Base-by-base conservation (phyloP, 2,888 invertebrate species). In the Harmothoe impar region DNA sequence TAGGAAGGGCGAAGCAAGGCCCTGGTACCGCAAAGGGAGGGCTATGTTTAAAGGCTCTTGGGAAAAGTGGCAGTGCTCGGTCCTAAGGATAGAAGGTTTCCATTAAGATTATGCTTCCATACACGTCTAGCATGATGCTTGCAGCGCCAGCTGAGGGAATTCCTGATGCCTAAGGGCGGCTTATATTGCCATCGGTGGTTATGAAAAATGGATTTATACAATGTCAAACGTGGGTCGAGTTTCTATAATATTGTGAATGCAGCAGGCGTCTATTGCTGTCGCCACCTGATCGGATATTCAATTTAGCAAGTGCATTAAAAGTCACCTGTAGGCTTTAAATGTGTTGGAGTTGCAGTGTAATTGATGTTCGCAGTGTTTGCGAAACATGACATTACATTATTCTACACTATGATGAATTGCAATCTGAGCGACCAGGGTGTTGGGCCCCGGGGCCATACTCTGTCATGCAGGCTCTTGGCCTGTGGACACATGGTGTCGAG, bases 321-420 rank as follows among this genome's bases (percentile, higher is more conserved):
- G 43, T 43, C 43, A 43, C 43, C 10, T 43, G 43, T 7, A 43
- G 43, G 43, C 43, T 43, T 43, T 43, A 43, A 43, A 43, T 43
- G 43, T 43, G 43, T 43, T 43, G 43, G 5, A 7, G 43, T 43
- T 43, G 43, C 43, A 43, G 43, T 43, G 43, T 43, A 62, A 62
- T n/a, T n/a, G 62, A n/a, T 62, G 62, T n/a, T 62, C 12, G 7
- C 23, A 7, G n/a, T 62, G n/a, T 62, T 62, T 62, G 62, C 20
- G 20, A 20, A 62, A n/a, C 62, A 62, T 62, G 62, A n/a, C n/a
- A 62, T 62, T 62, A 62, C 62, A 62, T 62, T 43, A 43, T 43
- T 43, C 43, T 43, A 43, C 43, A 62, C 62, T 62, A 62, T 62
- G 62, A 62, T 62, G 62, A 62, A 62, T 62, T 62, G 62, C 62